These are phyloP conservation scores for Macrotis lagotis DNA, from an alignment of 2,113 vertebrate species.

Conservation along the genomic window DNA sequence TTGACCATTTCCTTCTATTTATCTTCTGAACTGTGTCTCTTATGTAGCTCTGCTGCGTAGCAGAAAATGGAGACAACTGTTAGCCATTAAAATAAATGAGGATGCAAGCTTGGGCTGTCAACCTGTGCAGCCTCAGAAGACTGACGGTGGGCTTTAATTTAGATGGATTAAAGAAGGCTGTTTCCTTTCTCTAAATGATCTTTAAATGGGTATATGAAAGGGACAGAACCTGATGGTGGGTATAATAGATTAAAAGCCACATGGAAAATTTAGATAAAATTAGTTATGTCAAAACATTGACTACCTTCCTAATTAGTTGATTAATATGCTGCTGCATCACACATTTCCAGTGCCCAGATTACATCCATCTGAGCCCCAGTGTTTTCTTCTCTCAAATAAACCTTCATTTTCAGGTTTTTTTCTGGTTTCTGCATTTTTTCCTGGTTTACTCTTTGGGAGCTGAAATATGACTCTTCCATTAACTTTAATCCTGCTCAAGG, in stretches of 20 bases:
- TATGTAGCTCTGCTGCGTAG: conserved; percentile 67
- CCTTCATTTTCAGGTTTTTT: not conserved
- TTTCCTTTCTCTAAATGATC: not conserved
- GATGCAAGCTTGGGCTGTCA: conserved; percentile 28
- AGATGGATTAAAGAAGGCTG: conserved; percentile 48
- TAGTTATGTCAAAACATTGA: conserved; percentile 18
- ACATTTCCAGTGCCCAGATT: not conserved
- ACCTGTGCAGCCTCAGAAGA: not conserved
- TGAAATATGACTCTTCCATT: conserved; percentile 38
- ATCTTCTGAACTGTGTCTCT: conserved; percentile 59
- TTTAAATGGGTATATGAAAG: not conserved
- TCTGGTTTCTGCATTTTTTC: conserved; percentile 1
- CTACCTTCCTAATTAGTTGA: conserved; percentile 33
- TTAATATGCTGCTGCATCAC: not conserved
- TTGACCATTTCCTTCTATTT: conserved; percentile 14
- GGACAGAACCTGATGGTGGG: conserved; percentile 11
- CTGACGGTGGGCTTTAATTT: conserved; percentile 56
- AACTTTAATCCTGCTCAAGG: conserved; percentile 65
- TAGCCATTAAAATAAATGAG: conserved; percentile 23
- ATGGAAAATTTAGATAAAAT: conserved; percentile 8
- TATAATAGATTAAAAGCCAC: not conserved
- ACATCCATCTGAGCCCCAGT: fast-evolving
- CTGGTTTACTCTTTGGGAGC: conserved; percentile 52
- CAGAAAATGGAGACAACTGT: conserved; percentile 57
- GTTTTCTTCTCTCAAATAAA: not conserved